Evolutionary conservation across 2,113 vertebrate genomes (phyloP).

Genomic region (Ellobius talpinus): DNA sequence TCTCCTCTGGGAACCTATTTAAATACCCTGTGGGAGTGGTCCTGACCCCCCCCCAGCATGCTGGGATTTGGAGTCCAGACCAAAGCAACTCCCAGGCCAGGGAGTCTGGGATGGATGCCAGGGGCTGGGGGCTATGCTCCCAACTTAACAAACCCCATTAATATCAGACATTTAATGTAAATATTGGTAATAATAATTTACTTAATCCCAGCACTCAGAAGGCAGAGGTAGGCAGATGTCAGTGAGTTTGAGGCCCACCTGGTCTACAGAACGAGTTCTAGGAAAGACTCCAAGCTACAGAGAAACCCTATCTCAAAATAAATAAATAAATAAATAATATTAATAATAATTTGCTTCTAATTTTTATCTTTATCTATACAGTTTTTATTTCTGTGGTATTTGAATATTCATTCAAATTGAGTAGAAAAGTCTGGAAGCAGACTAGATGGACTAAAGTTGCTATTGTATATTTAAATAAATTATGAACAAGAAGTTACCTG

Average conservation of each 20-base stretch:
- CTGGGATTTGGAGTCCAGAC: no score
- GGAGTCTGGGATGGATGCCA: no score
- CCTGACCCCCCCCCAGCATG: no score
- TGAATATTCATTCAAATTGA: constrained; percentile 1
- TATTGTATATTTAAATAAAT: constrained; percentile 7
- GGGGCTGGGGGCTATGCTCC: no score
- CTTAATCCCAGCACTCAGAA: not conserved
- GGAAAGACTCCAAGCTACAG: no score
- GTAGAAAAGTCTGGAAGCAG: not conserved
- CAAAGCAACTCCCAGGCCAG: no score
- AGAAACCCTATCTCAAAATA: no score
- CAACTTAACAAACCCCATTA: not conserved
- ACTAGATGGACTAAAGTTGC: not conserved
- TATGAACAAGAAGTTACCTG: constrained; percentile 11
- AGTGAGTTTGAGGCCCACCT: no score
- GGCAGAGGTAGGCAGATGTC: no score
- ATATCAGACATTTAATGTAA: constrained; percentile 16
- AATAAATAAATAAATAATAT: not conserved
- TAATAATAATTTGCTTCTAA: constrained; percentile 52
- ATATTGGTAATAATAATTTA: constrained; percentile 48
- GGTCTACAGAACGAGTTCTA: no score
- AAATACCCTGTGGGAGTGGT: no score
- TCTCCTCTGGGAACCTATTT: no score
- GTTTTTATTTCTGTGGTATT: constrained; percentile 50
- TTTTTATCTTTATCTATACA: constrained; percentile 20